Evolutionary conservation across 2,797 vertebrate species (phyloP).

Genomic region (Enteromius treurensis): DNA sequence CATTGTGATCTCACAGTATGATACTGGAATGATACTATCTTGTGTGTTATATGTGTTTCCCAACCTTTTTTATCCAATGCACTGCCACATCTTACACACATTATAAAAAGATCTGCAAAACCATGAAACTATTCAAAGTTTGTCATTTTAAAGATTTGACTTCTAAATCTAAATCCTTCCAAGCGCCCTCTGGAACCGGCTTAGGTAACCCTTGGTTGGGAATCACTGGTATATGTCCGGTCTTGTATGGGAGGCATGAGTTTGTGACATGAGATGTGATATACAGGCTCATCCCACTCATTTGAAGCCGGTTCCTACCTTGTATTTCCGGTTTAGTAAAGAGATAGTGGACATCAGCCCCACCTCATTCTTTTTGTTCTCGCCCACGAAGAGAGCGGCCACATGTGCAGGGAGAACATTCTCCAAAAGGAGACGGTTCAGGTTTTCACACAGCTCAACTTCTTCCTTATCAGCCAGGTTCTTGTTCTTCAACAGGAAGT

Average conservation of each 20-base stretch:
- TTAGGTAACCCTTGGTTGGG: slow-evolving; percentile 27
- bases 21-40: slow-evolving; percentile 19
- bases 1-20: background rate
- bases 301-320: slow-evolving; percentile 60
- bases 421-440: slow-evolving; percentile 95
- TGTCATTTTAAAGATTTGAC: background rate
- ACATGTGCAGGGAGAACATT: slow-evolving; percentile 97
- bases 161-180: background rate
- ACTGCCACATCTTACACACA: slow-evolving; percentile 4
- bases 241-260: slow-evolving; percentile 26
- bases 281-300: slow-evolving; percentile 19
- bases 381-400: slow-evolving; percentile 92
- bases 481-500: slow-evolving; percentile 94
- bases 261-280: slow-evolving; percentile 23
- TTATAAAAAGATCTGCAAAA: background rate
- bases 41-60: slow-evolving; percentile 37
- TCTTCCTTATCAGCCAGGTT: slow-evolving; percentile 95
- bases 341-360: slow-evolving; percentile 64
- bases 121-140: background rate
- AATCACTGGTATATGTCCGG: slow-evolving; percentile 36
- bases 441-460: slow-evolving; percentile 96
- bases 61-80: slow-evolving; percentile 17
- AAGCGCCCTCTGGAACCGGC: slow-evolving; percentile 6
- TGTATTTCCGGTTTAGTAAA: slow-evolving; percentile 69
- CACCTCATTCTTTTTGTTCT: slow-evolving; percentile 95